Percentiles rank a stretch among this genome's conserved stretches.
Conservation (phyloP, 2,888 invertebrate species). For the Bursaphelenchus okinawaensis region DNA sequence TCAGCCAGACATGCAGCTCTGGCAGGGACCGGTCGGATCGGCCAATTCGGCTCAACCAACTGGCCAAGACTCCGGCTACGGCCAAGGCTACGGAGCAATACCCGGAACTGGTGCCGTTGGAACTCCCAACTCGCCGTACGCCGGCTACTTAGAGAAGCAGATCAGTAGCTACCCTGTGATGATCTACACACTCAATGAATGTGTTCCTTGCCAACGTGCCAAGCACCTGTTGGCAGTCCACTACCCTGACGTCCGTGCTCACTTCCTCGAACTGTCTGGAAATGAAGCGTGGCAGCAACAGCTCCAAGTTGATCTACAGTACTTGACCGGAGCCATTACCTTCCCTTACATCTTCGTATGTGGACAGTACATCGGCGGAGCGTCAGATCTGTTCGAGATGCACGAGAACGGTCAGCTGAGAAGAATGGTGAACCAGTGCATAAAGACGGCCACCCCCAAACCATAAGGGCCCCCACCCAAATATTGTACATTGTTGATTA, state of each 20-base stretch:
- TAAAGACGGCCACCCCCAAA: conserved; percentile 1
- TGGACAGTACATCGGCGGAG: conserved; percentile 53
- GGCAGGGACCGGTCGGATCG: neutral
- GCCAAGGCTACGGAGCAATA: conserved; percentile 11
- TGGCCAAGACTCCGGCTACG: conserved; percentile 7
- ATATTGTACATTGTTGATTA: neutral
- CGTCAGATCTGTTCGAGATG: conserved; percentile 49
- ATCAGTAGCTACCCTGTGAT: conserved; percentile 28
- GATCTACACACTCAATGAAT: conserved; percentile 51
- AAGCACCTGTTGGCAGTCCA: conserved; percentile 52
- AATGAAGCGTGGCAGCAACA: conserved; percentile 56
- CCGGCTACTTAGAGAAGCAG: conserved; percentile 49
- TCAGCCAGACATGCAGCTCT: conserved; percentile 13
- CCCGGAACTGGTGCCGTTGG: conserved; percentile 3
- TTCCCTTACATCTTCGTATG: conserved; percentile 57
- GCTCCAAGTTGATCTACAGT: conserved; percentile 52
- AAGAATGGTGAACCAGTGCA: conserved; percentile 36
- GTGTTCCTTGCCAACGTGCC: conserved; percentile 51
- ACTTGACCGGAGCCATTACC: conserved; percentile 51
- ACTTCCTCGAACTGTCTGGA: conserved; percentile 53
- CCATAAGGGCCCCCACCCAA: neutral
- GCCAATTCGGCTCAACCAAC: neutral
- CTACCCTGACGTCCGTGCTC: conserved; percentile 51
- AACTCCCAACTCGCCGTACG: conserved; percentile 29
- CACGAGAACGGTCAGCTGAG: conserved; percentile 52